phyloP scores from a whole-genome alignment of 2,888 invertebrate genomes.

The Acronicta psi region DNA sequence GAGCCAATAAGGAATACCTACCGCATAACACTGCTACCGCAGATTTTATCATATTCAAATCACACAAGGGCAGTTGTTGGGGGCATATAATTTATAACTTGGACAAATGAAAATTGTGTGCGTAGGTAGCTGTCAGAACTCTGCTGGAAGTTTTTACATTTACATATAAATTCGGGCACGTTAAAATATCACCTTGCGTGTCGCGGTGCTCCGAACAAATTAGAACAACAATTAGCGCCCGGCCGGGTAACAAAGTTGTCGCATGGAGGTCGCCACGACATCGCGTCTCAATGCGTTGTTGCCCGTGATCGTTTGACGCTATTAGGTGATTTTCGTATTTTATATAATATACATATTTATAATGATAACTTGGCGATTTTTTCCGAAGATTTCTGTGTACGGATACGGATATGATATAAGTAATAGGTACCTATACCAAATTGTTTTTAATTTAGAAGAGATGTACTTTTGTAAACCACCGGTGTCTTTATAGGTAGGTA shows the following conservation, averaged over 20 bases:
- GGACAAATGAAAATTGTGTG: slow-evolving; percentile 80
- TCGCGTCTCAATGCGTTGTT: background rate
- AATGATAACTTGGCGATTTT: slow-evolving; percentile 12
- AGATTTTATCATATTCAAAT: slow-evolving; percentile 77
- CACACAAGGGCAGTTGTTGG: slow-evolving; percentile 63
- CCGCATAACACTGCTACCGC: slow-evolving; percentile 51
- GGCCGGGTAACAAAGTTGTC: slow-evolving; percentile 62
- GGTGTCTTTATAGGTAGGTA: too few species aligned
- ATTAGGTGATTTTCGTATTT: slow-evolving; percentile 49
- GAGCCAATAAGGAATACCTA: slow-evolving; percentile 45
- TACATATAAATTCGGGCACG: slow-evolving; percentile 82
- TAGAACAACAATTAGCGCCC: slow-evolving; percentile 82
- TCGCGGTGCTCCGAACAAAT: slow-evolving; percentile 72
- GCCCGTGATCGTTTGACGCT: slow-evolving; percentile 33
- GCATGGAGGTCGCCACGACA: slow-evolving; percentile 35
- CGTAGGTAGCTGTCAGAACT: slow-evolving; percentile 77
- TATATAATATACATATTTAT: slow-evolving; percentile 3
- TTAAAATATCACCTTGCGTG: slow-evolving; percentile 82
- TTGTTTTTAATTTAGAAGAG: background rate
- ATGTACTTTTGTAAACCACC: background rate
- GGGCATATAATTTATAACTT: slow-evolving; percentile 76
- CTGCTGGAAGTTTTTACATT: slow-evolving; percentile 79
- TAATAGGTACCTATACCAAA: background rate
- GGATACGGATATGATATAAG: background rate
- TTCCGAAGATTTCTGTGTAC: slow-evolving; percentile 14